phyloP scores from a whole-genome alignment of 2,113 vertebrate genomes.

The Chlorodrepanis virens region DNA sequence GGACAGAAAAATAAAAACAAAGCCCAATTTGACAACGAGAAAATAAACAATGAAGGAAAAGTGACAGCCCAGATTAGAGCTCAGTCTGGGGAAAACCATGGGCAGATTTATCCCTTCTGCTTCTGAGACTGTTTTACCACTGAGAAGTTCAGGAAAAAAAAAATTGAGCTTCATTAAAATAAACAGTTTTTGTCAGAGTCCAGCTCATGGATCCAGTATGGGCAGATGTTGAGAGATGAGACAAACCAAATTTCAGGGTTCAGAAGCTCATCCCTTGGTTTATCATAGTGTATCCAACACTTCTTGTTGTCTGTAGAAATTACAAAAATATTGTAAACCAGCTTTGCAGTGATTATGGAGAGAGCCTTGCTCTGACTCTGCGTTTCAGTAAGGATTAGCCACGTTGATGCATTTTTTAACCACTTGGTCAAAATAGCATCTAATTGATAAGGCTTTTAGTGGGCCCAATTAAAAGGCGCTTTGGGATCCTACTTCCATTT shows the following conservation, averaged over 20 bases:
- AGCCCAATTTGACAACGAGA: not conserved
- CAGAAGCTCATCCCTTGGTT: not conserved
- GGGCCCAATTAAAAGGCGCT: not conserved
- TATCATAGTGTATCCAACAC: not conserved
- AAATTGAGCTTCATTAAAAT: not conserved
- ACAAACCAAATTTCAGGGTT: not conserved
- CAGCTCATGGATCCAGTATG: not conserved
- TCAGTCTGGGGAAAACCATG: not conserved
- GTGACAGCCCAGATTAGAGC: not conserved
- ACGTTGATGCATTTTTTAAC: not conserved
- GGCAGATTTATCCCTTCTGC: not conserved
- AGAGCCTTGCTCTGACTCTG: fast-evolving
- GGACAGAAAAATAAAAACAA: not conserved
- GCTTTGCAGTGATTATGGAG: not conserved
- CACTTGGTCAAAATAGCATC: not conserved
- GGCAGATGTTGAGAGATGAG: not conserved
- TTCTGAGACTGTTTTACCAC: not conserved
- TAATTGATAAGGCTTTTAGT: conserved; percentile 50
- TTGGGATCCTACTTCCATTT: not conserved
- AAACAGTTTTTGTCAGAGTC: not conserved
- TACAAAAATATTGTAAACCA: not conserved
- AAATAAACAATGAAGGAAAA: not conserved
- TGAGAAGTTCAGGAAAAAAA: not conserved
- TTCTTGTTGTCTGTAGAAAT: not conserved
- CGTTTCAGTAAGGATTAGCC: not conserved